A percentile compares a stretch with the other conserved stretches of the same genome.
Conservation (phyloP, 2,113 vertebrate genomes). For the Archocentrus centrarchus region DNA sequence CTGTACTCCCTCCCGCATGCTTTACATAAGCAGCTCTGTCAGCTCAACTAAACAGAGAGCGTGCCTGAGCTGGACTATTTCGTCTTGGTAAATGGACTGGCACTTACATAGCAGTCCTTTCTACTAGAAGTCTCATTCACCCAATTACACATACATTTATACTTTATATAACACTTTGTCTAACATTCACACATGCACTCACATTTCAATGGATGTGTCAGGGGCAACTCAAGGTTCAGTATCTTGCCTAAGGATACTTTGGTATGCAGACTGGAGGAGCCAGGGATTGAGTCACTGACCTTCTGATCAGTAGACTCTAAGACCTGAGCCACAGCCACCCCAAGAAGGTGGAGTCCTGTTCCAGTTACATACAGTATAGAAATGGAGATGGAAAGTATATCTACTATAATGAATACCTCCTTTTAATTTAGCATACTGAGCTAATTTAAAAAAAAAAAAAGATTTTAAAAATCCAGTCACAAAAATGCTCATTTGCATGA, state of each 20-base stretch:
- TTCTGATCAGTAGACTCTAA: background rate
- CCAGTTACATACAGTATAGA: background rate
- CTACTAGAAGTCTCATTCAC: background rate
- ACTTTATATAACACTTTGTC: background rate
- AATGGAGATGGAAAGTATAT: background rate
- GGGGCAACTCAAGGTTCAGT: background rate
- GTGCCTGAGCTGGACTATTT: background rate
- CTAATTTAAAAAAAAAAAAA: background rate
- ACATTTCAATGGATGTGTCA: background rate
- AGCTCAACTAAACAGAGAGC: background rate
- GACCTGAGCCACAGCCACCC: background rate
- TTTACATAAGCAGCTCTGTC: no score
- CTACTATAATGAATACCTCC: background rate
- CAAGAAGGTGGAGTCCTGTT: background rate
- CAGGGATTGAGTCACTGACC: background rate
- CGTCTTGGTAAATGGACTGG: no score
- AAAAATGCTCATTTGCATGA: background rate
- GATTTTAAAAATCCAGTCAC: background rate
- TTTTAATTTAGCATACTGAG: background rate
- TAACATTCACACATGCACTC: background rate
- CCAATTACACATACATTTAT: background rate
- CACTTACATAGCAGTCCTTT: background rate
- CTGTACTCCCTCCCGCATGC: background rate
- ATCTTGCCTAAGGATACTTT: conserved; percentile 1
- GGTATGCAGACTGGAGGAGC: background rate